A percentile compares a stretch with the other conserved stretches of the same genome.
Evolutionary conservation across 2,113 vertebrate species (phyloP).

Genomic region (Spilogale gracilis): DNA sequence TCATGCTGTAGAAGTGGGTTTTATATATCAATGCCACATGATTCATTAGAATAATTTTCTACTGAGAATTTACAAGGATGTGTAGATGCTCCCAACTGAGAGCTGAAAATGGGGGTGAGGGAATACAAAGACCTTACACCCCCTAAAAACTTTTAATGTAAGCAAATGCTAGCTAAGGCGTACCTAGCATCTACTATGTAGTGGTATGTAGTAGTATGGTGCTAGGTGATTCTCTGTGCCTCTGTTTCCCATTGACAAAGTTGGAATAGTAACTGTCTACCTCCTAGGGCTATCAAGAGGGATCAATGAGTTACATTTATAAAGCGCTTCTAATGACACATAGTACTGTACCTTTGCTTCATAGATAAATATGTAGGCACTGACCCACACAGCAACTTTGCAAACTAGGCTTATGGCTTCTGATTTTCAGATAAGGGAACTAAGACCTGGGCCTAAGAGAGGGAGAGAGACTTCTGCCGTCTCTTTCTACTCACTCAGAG

Average conservation of each 20-base stretch:
- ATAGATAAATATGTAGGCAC: neutral
- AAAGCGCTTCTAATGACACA: neutral
- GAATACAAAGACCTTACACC: neutral
- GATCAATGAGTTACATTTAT: neutral
- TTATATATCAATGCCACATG: neutral
- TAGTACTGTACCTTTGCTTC: neutral
- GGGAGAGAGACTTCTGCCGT: neutral
- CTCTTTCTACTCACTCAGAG: neutral
- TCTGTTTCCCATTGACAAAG: neutral
- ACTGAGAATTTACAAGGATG: neutral
- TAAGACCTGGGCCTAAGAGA: neutral
- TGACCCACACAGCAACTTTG: neutral
- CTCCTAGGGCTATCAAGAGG: neutral
- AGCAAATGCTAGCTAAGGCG: neutral
- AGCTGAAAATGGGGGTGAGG: neutral
- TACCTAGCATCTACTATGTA: neutral
- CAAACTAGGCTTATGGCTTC: neutral
- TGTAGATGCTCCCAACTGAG: neutral
- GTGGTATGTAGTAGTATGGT: no score
- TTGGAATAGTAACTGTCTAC: neutral
- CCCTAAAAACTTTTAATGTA: neutral
- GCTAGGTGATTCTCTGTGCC: neutral
- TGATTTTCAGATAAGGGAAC: neutral
- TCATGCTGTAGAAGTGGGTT: neutral
- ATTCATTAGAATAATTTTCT: neutral